These are phyloP conservation scores for Champsocephalus esox DNA, from an alignment of 2,797 vertebrate genomes.

Conservation along the genomic window DNA sequence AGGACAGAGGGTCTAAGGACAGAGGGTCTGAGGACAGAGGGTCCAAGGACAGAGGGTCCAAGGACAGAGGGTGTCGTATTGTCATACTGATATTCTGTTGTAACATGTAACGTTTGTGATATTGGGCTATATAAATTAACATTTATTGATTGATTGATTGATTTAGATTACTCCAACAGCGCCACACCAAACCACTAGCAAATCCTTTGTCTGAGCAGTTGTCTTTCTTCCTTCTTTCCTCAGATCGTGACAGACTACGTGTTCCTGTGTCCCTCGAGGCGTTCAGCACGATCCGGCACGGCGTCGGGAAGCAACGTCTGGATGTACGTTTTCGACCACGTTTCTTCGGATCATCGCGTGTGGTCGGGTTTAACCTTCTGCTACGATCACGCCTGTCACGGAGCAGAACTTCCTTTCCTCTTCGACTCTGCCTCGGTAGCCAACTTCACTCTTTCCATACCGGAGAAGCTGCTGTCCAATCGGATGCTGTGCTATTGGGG, in stretches of 20 bases:
- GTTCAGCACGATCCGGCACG: constrained; percentile 64
- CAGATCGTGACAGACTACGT: constrained; percentile 86
- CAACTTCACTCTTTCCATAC: constrained; percentile 76
- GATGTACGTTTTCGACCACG: constrained; percentile 86
- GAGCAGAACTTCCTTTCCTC: constrained; percentile 85
- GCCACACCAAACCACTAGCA: no score
- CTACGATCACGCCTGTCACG: constrained; percentile 81
- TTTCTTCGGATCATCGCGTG: constrained; percentile 72
- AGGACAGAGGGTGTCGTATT: no score
- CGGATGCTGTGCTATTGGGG: constrained; percentile 86
- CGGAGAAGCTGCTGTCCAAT: constrained; percentile 81
- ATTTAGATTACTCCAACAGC: no score
- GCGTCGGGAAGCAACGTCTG: constrained; percentile 67
- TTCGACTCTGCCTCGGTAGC: constrained; percentile 80
- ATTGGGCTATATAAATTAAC: no score
- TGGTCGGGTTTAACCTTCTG: constrained; percentile 82
- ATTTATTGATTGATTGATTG: no score
- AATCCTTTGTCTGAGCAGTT: background rate
- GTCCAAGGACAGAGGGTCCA: no score
- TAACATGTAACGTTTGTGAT: no score
- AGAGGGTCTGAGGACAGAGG: no score
- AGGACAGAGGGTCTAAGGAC: no score
- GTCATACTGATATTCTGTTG: no score
- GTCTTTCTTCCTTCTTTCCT: constrained; percentile 1
- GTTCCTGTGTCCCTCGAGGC: constrained; percentile 83